A percentile compares a stretch with the other conserved stretches of the same genome.
Conservation (phyloP, 2,113 vertebrate genomes). For the Oryzias woworae region DNA sequence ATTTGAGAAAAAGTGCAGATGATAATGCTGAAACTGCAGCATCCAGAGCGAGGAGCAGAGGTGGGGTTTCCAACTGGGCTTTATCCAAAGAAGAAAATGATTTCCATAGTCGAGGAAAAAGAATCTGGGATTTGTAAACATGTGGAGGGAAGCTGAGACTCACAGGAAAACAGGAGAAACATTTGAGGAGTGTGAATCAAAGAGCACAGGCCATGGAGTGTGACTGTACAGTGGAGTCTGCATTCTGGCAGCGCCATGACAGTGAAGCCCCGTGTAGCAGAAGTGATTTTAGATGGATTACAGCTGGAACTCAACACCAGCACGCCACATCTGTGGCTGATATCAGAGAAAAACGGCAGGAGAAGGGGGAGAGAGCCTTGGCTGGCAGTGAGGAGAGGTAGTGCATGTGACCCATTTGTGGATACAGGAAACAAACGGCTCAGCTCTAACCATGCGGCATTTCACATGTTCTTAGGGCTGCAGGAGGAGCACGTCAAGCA, state of each 20-base stretch:
- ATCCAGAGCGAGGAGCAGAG: background rate
- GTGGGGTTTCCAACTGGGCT: background rate
- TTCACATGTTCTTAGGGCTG: too few species aligned
- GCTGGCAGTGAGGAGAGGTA: background rate
- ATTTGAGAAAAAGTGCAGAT: background rate
- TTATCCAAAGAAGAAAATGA: background rate
- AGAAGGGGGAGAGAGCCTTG: background rate
- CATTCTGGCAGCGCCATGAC: background rate
- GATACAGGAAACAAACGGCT: background rate
- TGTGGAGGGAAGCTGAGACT: background rate
- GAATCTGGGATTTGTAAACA: background rate
- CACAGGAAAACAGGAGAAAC: background rate
- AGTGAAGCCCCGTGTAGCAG: background rate
- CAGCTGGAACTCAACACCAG: background rate
- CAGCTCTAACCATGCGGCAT: background rate
- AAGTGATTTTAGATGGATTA: background rate
- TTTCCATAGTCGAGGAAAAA: background rate
- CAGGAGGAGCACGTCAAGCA: too few species aligned
- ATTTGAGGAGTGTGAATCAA: background rate
- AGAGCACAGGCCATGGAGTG: background rate
- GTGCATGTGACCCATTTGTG: constrained; percentile 1
- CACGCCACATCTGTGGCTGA: background rate
- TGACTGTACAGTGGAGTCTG: background rate
- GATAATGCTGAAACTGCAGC: background rate
- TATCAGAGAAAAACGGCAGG: background rate